A percentile compares a stretch with the other conserved stretches of the same genome.
phyloP scores from a whole-genome alignment of 2,888 invertebrate genomes.

The Bhutanitis thaidina region DNA sequence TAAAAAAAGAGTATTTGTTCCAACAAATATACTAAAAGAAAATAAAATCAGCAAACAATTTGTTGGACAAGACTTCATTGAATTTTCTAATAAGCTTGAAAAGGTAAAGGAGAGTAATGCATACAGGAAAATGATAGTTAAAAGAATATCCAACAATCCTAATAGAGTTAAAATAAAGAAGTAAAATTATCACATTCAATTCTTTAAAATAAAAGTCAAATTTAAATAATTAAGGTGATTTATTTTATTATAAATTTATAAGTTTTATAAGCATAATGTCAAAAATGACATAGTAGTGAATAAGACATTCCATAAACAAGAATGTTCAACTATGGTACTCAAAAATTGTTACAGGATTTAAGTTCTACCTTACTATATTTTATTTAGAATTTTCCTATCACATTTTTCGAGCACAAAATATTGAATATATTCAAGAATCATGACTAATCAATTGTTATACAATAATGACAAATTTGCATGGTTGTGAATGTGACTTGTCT shows the following conservation, averaged over 20 bases:
- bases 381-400: conserved; percentile 31
- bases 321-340: conserved; percentile 49
- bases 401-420: conserved; percentile 40
- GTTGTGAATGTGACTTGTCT: too few species aligned
- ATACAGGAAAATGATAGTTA: conserved; percentile 63
- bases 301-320: conserved; percentile 54
- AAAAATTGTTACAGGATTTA: conserved; percentile 36
- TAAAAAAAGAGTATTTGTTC: conserved; percentile 60
- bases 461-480: too few species aligned
- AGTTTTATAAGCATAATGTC: conserved; percentile 59
- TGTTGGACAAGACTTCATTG: conserved; percentile 56
- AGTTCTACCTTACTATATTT: conserved; percentile 26
- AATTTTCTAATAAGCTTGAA: conserved; percentile 39
- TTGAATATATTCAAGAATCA: conserved; percentile 44
- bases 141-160: conserved; percentile 61
- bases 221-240: conserved; percentile 33
- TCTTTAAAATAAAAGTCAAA: conserved; percentile 21
- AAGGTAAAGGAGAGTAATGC: conserved; percentile 31
- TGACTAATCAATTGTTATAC: conserved; percentile 43
- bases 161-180: conserved; percentile 52
- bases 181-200: not conserved
- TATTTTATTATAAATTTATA: conserved; percentile 46
- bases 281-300: conserved; percentile 59
- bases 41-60: conserved; percentile 36
- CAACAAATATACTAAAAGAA: conserved; percentile 26